A percentile compares a stretch with the other conserved stretches of the same genome.
phyloP scores from a whole-genome alignment of 2,113 vertebrate species.

The Bucco capensis region DNA sequence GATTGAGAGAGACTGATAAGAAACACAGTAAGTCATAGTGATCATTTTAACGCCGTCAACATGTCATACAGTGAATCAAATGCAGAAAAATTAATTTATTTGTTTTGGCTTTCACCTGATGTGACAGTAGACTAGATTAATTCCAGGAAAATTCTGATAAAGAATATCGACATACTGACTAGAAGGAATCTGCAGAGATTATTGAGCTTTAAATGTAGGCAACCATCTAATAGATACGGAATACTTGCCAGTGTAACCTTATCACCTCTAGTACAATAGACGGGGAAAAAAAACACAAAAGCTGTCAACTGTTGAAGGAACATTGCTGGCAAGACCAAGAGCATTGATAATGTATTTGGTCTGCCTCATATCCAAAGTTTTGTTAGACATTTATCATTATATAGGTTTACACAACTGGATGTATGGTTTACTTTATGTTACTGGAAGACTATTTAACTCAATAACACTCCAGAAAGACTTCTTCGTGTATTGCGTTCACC shows the following conservation, averaged over 20 bases:
- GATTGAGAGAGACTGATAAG: not conserved
- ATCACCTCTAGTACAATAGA: not conserved
- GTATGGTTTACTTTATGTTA: not conserved
- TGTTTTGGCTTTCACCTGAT: not conserved
- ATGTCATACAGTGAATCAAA: not conserved
- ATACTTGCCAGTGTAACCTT: not conserved
- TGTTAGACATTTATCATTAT: not conserved
- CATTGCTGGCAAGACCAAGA: not conserved
- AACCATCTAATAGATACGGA: not conserved
- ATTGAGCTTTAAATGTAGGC: not conserved
- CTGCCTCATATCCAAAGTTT: not conserved
- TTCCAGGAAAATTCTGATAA: not conserved
- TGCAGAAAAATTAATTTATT: not conserved
- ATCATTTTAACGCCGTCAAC: not conserved
- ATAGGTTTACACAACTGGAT: not conserved
- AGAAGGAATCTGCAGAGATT: not conserved
- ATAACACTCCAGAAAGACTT: not conserved
- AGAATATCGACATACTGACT: not conserved
- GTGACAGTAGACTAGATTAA: not conserved
- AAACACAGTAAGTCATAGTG: not conserved
- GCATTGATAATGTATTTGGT: not conserved
- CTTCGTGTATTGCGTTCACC: not conserved
- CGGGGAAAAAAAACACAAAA: constrained; percentile 1
- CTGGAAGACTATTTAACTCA: not conserved
- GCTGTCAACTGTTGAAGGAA: not conserved